phyloP scores from a whole-genome alignment of 2,113 vertebrate species.

The Rutilus rutilus region DNA sequence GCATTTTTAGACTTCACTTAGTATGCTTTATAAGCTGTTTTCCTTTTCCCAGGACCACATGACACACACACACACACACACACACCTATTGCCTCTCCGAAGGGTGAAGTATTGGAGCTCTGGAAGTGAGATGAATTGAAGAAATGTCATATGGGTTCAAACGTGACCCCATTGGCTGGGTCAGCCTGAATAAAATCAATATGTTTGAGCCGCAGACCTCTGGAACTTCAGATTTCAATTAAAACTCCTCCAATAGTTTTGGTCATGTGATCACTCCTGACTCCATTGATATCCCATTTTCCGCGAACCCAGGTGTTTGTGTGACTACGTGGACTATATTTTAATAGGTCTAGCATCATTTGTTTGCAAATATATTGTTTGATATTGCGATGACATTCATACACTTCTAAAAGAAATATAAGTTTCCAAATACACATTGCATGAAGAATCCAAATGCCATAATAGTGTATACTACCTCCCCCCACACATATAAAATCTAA shows the following conservation, averaged over 20 bases:
- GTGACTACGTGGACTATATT: not conserved
- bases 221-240: slow-evolving; percentile 58
- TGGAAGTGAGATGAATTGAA: slow-evolving; percentile 56
- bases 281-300: slow-evolving; percentile 43
- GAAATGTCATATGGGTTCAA: slow-evolving; percentile 56
- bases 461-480: not conserved
- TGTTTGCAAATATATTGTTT: slow-evolving; percentile 4
- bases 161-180: slow-evolving; percentile 54
- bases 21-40: no score
- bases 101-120: slow-evolving; percentile 34
- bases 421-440: not conserved
- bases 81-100: not conserved
- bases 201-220: slow-evolving; percentile 57
- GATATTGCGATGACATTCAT: not conserved
- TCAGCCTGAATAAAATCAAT: slow-evolving; percentile 56
- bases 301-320: slow-evolving; percentile 21
- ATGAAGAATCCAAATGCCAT: not conserved
- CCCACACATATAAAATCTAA: slow-evolving; percentile 7
- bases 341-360: not conserved
- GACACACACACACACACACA: not conserved
- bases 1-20: no score
- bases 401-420: not conserved
- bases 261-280: slow-evolving; percentile 53
- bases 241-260: slow-evolving; percentile 50
- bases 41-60: no score